Conservation (phyloP, 37 sponge, comb jelly and placozoan species). For the Corticium candelabrum region DNA sequence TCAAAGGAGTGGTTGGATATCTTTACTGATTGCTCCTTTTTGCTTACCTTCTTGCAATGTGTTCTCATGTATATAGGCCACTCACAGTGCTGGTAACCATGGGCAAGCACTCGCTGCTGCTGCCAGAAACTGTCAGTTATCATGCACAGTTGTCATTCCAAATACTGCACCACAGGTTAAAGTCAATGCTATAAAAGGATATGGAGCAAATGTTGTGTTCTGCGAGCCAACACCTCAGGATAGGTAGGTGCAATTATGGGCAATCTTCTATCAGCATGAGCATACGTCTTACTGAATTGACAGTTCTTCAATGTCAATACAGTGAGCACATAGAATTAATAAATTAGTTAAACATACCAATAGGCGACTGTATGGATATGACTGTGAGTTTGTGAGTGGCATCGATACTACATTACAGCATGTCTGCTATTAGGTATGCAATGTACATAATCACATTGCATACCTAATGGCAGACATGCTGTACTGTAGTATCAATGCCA, state of each 20-base stretch:
- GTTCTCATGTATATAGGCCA: not conserved
- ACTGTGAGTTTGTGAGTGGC: too few species aligned
- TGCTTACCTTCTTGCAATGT: not conserved
- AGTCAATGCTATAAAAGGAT: not conserved
- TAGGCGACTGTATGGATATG: too few species aligned
- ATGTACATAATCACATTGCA: too few species aligned
- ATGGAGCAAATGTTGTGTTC: constrained; percentile 9
- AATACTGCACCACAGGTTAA: not conserved
- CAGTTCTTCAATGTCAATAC: too few species aligned
- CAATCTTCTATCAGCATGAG: not conserved
- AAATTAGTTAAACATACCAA: too few species aligned
- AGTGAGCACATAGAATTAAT: too few species aligned
- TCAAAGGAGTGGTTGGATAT: not conserved
- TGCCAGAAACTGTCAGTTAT: not conserved
- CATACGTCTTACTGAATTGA: too few species aligned
- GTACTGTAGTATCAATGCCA: too few species aligned
- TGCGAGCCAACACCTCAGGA: not conserved
- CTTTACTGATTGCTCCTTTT: not conserved
- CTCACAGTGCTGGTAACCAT: constrained; percentile 1
- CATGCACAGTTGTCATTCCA: constrained; percentile 10
- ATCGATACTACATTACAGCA: too few species aligned
- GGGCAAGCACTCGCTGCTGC: constrained; percentile 5
- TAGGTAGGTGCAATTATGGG: not conserved
- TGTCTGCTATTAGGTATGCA: too few species aligned
- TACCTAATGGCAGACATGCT: too few species aligned